Percentiles rank a stretch among this genome's conserved stretches.
Evolutionary conservation across 1,140 invertebrate species (phyloP).

Genomic region (Limonius californicus): DNA sequence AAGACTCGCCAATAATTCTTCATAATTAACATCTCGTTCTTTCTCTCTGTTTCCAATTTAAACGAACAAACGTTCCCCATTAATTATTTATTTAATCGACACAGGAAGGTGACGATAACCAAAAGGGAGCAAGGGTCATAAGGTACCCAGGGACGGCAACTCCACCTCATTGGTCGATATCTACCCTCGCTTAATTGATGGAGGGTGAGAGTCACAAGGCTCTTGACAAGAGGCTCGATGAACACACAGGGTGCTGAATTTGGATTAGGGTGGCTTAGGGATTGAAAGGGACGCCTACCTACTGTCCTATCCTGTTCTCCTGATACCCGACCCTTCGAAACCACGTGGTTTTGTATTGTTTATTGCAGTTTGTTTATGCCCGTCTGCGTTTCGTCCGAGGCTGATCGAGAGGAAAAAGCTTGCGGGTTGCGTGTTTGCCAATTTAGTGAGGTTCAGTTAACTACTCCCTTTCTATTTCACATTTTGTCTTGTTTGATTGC

Average conservation of each 20-base stretch:
- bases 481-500: too few relatives aligned
- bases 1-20: too few relatives aligned
- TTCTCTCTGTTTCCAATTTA: too few relatives aligned
- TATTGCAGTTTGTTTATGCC: not conserved
- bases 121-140: constrained; percentile 7
- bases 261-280: constrained; percentile 21
- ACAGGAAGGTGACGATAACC: not conserved
- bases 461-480: too few relatives aligned
- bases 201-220: constrained; percentile 11
- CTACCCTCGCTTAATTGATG: constrained; percentile 23
- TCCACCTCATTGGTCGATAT: constrained; percentile 23
- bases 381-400: too few relatives aligned
- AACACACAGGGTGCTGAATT: not conserved
- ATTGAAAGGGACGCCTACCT: constrained; percentile 27
- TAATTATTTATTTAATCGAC: too few relatives aligned
- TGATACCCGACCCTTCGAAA: constrained; percentile 28
- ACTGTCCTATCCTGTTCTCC: constrained; percentile 25
- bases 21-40: too few relatives aligned
- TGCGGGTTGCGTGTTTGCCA: too few relatives aligned
- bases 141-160: not conserved
- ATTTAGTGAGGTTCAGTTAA: too few relatives aligned
- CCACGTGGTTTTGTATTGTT: constrained; percentile 25
- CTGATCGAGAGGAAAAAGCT: too few relatives aligned
- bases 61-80: too few relatives aligned
- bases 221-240: not conserved